phyloP scores from a whole-genome alignment of 37 sponge, comb jelly and placozoan species.

The Diacarnus erythraeanus region DNA sequence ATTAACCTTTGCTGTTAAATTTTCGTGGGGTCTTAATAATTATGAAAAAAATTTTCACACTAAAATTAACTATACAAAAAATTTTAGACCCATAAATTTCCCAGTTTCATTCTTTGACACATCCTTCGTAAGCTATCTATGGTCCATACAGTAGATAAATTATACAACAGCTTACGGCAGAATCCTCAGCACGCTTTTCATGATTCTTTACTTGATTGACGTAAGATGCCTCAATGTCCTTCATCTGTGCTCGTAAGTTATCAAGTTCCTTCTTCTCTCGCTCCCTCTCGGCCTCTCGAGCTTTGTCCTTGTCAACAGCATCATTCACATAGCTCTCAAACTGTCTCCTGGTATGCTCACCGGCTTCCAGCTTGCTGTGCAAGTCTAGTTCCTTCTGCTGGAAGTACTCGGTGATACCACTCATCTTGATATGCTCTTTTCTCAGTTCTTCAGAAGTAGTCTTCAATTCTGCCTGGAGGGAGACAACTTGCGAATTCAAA shows the following conservation, averaged over 20 bases:
- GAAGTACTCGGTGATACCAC: constrained; percentile 72
- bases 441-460: constrained; percentile 8
- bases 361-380: constrained; percentile 55
- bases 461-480: constrained; percentile 13
- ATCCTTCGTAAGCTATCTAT: not conserved
- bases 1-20: too few species aligned
- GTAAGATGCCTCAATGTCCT: constrained; percentile 63
- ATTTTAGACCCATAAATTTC: not conserved
- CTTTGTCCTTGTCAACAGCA: constrained; percentile 65
- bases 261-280: constrained; percentile 65
- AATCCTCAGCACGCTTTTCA: constrained; percentile 67
- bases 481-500: constrained; percentile 10
- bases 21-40: too few species aligned
- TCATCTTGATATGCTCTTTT: constrained; percentile 53
- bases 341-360: constrained; percentile 47
- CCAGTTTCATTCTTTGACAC: not conserved
- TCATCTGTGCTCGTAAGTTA: constrained; percentile 61
- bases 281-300: constrained; percentile 66
- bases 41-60: not conserved
- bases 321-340: constrained; percentile 53
- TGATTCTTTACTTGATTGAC: constrained; percentile 52
- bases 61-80: not conserved
- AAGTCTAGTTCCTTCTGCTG: constrained; percentile 61
- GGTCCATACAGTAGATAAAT: too few species aligned
- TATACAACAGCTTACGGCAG: constrained; percentile 47